Conservation (phyloP, 2,113 vertebrate species). For the Aspidoscelis tigris region DNA sequence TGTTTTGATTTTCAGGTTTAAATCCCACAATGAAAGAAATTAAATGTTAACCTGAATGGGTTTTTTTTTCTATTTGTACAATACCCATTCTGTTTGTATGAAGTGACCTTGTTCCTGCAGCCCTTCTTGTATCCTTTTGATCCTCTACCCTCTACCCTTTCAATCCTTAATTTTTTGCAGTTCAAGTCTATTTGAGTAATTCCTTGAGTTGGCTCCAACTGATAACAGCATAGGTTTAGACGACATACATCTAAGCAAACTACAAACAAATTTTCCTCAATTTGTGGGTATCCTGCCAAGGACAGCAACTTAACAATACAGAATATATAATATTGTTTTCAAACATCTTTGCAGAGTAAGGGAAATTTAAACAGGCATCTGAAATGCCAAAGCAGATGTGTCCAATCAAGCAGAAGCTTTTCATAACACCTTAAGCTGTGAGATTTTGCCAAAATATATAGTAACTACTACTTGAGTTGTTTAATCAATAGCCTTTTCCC, state of each 20-base stretch:
- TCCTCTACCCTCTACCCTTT: no score
- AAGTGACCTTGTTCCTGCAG: no score
- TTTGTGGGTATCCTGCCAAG: not conserved
- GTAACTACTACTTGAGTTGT: not conserved
- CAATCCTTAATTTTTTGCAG: no score
- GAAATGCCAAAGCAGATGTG: not conserved
- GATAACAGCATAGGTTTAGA: not conserved
- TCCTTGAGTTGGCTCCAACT: no score
- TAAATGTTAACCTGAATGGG: no score
- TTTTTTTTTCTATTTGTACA: no score
- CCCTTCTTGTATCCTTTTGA: no score
- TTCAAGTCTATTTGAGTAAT: no score
- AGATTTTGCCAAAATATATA: not conserved
- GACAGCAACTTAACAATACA: not conserved
- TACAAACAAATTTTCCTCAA: not conserved
- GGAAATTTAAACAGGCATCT: not conserved
- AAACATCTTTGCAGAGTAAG: not conserved
- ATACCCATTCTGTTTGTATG: no score
- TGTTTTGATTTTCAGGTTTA: no score
- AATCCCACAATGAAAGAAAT: no score
- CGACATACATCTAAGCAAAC: not conserved
- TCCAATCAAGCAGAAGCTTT: not conserved
- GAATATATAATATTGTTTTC: not conserved
- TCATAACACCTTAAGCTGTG: not conserved
- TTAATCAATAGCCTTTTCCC: not conserved